These are phyloP conservation scores for Leptatherina wallacei DNA, from an alignment of 2,797 vertebrate genomes.

Conservation along the genomic window DNA sequence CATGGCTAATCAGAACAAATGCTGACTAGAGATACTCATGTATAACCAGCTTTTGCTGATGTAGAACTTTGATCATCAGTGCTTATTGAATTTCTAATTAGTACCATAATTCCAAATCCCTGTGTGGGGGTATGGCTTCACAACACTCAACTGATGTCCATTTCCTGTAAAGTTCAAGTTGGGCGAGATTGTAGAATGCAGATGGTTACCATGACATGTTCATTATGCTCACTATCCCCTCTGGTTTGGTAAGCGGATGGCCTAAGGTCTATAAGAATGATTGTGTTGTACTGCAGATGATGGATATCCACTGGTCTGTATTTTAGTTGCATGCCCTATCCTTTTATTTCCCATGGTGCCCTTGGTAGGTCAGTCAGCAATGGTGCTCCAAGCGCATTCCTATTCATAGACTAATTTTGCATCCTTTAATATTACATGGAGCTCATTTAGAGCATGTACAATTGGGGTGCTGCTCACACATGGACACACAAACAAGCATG, in stretches of 20 bases:
- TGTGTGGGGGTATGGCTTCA: neutral
- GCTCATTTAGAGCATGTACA: constrained; percentile 90
- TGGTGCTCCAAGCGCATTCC: constrained; percentile 63
- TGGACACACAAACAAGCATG: constrained; percentile 43
- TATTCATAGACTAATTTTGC: constrained; percentile 73
- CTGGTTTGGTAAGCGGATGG: constrained; percentile 29
- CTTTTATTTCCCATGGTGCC: constrained; percentile 83
- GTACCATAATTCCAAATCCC: constrained; percentile 22
- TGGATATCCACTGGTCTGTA: constrained; percentile 66
- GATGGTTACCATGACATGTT: constrained; percentile 38
- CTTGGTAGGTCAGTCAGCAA: constrained; percentile 71
- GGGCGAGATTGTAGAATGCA: constrained; percentile 13
- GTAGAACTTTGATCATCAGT: constrained; percentile 21
- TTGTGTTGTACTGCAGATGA: constrained; percentile 56
- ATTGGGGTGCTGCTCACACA: constrained; percentile 70
- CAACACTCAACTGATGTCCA: neutral
- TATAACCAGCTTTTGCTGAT: constrained; percentile 20
- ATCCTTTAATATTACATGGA: constrained; percentile 97
- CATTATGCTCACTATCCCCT: constrained; percentile 43
- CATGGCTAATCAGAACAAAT: constrained; percentile 19
- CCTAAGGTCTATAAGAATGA: constrained; percentile 48
- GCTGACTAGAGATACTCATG: constrained; percentile 14
- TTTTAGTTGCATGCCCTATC: constrained; percentile 60
- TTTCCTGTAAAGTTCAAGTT: constrained; percentile 28
- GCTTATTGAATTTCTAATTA: constrained; percentile 26